Conservation (phyloP, 2,888 invertebrate genomes). For the Pseudeuparius sepicola region DNA sequence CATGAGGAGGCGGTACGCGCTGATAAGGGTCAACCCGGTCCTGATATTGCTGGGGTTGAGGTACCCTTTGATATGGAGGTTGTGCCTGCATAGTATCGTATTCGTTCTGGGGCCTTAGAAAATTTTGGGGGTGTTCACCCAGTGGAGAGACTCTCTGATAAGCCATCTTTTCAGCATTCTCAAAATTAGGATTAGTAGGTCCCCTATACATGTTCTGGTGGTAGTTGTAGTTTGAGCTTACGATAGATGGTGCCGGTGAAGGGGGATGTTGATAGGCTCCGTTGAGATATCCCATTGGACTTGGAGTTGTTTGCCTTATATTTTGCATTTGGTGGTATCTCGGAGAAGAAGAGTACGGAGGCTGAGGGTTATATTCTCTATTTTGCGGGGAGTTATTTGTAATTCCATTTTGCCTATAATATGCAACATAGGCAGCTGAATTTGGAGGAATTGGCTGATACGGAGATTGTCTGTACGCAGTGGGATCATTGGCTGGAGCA, state of each 20-base stretch:
- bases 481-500: conserved; percentile 7
- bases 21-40: conserved; percentile 28
- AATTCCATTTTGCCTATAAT: conserved; percentile 20
- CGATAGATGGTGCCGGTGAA: conserved; percentile 31
- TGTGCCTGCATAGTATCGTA: conserved; percentile 23
- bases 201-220: conserved; percentile 23
- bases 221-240: conserved; percentile 27
- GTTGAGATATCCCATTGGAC: conserved; percentile 21
- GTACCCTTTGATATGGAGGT: conserved; percentile 15
- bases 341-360: conserved; percentile 19
- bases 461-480: conserved; percentile 29
- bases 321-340: conserved; percentile 20
- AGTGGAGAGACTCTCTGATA: conserved; percentile 30
- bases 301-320: conserved; percentile 27
- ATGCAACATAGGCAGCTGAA: conserved; percentile 23
- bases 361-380: too few species aligned
- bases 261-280: conserved; percentile 33
- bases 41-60: conserved; percentile 9
- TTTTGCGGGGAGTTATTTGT: too few species aligned
- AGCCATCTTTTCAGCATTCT: conserved; percentile 8
- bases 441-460: conserved; percentile 31
- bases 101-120: too few species aligned
- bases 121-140: conserved; percentile 21
- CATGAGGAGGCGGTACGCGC: conserved; percentile 30
- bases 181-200: conserved; percentile 7